Percentiles rank a stretch among this genome's conserved stretches.
These are phyloP conservation scores for Linyphia triangularis DNA, from an alignment of 2,888 invertebrate genomes.

Conservation along the genomic window DNA sequence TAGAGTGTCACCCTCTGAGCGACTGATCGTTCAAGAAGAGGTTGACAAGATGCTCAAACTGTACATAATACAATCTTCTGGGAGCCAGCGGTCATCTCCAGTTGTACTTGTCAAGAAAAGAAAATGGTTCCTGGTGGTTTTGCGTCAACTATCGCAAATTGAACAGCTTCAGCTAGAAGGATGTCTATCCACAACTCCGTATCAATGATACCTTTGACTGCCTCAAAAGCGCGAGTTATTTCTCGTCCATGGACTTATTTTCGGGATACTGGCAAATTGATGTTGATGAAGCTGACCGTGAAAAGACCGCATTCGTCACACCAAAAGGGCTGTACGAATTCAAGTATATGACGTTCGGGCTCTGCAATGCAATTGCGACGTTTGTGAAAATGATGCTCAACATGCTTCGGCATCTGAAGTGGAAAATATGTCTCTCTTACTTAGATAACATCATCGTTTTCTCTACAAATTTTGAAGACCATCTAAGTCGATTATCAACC, in stretches of 20 bases:
- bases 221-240: neutral
- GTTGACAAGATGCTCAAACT: neutral
- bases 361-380: slow-evolving; percentile 75
- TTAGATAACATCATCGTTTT: slow-evolving; percentile 77
- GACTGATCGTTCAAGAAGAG: slow-evolving; percentile 4
- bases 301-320: slow-evolving; percentile 77
- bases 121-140: neutral
- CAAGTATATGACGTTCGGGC: slow-evolving; percentile 76
- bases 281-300: slow-evolving; percentile 9
- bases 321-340: slow-evolving; percentile 77
- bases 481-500: no score
- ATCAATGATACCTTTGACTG: neutral
- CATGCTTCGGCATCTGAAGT: slow-evolving; percentile 75
- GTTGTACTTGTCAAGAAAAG: neutral
- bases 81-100: slow-evolving; percentile 5
- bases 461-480: slow-evolving; percentile 74
- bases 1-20: neutral
- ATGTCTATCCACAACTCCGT: slow-evolving; percentile 1
- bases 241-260: slow-evolving; percentile 13
- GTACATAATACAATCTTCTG: neutral
- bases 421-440: slow-evolving; percentile 76
- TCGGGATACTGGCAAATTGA: slow-evolving; percentile 34
- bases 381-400: slow-evolving; percentile 77
- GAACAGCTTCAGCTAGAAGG: slow-evolving; percentile 13
- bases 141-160: slow-evolving; percentile 1